Evolutionary conservation across 2,888 invertebrate genomes (phyloP).

Genomic region (Selenia dentaria): DNA sequence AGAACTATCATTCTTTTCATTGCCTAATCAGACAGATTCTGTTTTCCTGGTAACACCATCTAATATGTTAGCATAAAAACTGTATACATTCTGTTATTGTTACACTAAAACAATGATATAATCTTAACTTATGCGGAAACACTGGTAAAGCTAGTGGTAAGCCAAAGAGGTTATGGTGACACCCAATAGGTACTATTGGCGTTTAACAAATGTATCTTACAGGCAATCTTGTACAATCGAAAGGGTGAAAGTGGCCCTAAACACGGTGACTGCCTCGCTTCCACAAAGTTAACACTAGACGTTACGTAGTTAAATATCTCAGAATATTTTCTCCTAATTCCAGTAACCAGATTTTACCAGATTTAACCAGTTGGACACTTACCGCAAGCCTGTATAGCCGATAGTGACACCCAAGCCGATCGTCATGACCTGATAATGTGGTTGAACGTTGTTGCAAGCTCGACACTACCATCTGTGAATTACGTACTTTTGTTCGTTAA

Average conservation of each 20-base stretch:
- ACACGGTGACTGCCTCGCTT: constrained; percentile 3
- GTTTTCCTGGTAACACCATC: too few relatives aligned
- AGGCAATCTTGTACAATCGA: constrained; percentile 14
- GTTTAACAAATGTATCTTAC: constrained; percentile 11
- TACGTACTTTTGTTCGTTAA: constrained; percentile 34
- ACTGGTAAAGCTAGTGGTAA: background rate
- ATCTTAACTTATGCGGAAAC: background rate
- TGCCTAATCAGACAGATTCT: too few relatives aligned
- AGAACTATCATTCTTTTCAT: too few relatives aligned
- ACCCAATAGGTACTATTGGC: background rate
- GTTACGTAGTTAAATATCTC: constrained; percentile 27
- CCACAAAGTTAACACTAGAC: constrained; percentile 10
- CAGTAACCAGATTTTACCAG: constrained; percentile 28
- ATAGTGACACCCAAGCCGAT: constrained; percentile 60
- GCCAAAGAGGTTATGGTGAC: constrained; percentile 5
- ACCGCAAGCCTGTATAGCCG: constrained; percentile 41
- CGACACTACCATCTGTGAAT: constrained; percentile 43
- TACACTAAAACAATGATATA: too few relatives aligned
- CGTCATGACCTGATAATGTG: constrained; percentile 60
- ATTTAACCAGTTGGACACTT: constrained; percentile 42
- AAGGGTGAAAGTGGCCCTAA: constrained; percentile 17
- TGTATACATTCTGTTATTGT: too few relatives aligned
- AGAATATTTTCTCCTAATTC: constrained; percentile 35
- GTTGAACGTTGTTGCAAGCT: constrained; percentile 45
- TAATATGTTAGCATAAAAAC: too few relatives aligned